These are phyloP conservation scores for Corydoras sp. DNA, from an alignment of 2,113 vertebrate genomes.

Conservation along the genomic window DNA sequence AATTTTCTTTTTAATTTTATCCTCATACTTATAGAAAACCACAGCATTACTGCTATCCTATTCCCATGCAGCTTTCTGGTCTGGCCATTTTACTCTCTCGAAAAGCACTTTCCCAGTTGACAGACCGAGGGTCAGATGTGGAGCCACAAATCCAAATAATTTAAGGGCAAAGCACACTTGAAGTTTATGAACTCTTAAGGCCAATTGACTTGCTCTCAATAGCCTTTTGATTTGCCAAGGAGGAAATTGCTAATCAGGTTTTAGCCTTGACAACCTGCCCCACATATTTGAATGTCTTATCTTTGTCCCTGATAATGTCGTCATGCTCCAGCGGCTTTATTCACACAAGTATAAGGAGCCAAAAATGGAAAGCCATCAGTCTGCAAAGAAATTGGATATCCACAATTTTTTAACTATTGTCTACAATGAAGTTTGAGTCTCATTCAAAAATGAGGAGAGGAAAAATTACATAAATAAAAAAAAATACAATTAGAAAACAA, in stretches of 20 bases:
- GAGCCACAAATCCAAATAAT: slow-evolving; percentile 58
- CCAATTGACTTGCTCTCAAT: slow-evolving; percentile 66
- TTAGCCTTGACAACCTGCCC: slow-evolving; percentile 49
- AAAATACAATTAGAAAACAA: too few relatives aligned
- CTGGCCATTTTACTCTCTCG: not conserved
- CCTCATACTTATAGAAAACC: not conserved
- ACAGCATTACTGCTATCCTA: not conserved
- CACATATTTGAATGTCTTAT: slow-evolving; percentile 47
- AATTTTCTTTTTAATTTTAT: not conserved
- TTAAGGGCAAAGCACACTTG: slow-evolving; percentile 58
- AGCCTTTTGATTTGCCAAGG: slow-evolving; percentile 63
- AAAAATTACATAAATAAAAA: too few relatives aligned
- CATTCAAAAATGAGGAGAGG: too few relatives aligned
- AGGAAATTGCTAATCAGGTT: slow-evolving; percentile 49
- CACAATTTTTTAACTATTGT: too few relatives aligned
- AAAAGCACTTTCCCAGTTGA: slow-evolving; percentile 18
- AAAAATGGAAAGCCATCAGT: too few relatives aligned
- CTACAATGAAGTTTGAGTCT: too few relatives aligned
- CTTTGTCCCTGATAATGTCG: slow-evolving; percentile 26
- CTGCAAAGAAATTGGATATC: too few relatives aligned
- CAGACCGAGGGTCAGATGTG: slow-evolving; percentile 53
- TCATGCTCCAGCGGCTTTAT: too few relatives aligned
- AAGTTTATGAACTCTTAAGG: slow-evolving; percentile 64
- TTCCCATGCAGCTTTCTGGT: not conserved
- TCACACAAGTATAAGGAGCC: too few relatives aligned